Evolutionary conservation across 1,140 invertebrate genomes (phyloP).

Genomic region (Apis mellifera): Amel_HAv3.1 CM009936.2:14796501-14797000

Average conservation of each 20-base stretch:
- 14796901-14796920: neutral
- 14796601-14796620: constrained; percentile 44
- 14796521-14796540: constrained; percentile 63
- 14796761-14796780: neutral
- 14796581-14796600: constrained; percentile 13
- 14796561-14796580: constrained; percentile 6
- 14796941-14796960: no score
- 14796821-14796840: neutral
- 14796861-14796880: no score
- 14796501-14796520: constrained; percentile 75
- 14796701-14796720: constrained; percentile 27
- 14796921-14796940: neutral
- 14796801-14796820: neutral
- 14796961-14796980: no score
- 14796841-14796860: neutral
- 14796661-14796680: constrained; percentile 32
- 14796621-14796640: constrained; percentile 41
- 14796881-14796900: no score
- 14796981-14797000: no score
- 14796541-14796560: constrained; percentile 26
- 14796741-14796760: neutral
- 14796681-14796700: constrained; percentile 52
- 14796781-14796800: neutral
- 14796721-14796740: neutral
- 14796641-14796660: constrained; percentile 44